A percentile compares a stretch with the other conserved stretches of the same genome.
These are phyloP conservation scores for Coelopa frigida DNA, from an alignment of 1,140 invertebrate species.

Conservation along the genomic window DNA sequence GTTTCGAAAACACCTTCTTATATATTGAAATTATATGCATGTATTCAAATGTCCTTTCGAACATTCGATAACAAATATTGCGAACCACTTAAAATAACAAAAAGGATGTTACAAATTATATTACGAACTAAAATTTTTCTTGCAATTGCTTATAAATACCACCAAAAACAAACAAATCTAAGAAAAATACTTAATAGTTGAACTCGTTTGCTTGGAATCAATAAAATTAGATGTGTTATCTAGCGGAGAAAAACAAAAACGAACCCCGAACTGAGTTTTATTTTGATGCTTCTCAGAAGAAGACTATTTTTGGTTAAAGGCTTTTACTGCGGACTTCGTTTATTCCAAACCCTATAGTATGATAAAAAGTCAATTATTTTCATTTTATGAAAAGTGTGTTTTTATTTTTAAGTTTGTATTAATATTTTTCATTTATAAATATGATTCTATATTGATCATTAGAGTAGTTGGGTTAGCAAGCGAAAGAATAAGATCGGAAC, in stretches of 20 bases:
- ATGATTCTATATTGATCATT: too few relatives aligned
- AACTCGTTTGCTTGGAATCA: slow-evolving; percentile 42
- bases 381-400: neutral
- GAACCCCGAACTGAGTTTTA: slow-evolving; percentile 4
- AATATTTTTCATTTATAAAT: neutral
- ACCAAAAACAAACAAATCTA: slow-evolving; percentile 5
- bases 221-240: slow-evolving; percentile 43
- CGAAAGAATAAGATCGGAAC: too few relatives aligned
- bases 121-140: slow-evolving; percentile 9
- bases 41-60: neutral
- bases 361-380: slow-evolving; percentile 6
- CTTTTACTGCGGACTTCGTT: slow-evolving; percentile 6
- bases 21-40: too few relatives aligned
- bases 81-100: neutral
- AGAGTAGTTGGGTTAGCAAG: too few relatives aligned
- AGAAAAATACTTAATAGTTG: slow-evolving; percentile 10
- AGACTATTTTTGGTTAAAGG: too few relatives aligned
- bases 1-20: neutral
- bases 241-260: slow-evolving; percentile 27
- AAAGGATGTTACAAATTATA: slow-evolving; percentile 7
- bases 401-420: neutral
- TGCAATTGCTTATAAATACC: slow-evolving; percentile 11
- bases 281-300: neutral
- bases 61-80: neutral
- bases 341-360: neutral